A percentile compares a stretch with the other conserved stretches of the same genome.
Evolutionary conservation across 2,888 invertebrate species (phyloP).

Genomic region (Cosmorhoe ocellata): DNA sequence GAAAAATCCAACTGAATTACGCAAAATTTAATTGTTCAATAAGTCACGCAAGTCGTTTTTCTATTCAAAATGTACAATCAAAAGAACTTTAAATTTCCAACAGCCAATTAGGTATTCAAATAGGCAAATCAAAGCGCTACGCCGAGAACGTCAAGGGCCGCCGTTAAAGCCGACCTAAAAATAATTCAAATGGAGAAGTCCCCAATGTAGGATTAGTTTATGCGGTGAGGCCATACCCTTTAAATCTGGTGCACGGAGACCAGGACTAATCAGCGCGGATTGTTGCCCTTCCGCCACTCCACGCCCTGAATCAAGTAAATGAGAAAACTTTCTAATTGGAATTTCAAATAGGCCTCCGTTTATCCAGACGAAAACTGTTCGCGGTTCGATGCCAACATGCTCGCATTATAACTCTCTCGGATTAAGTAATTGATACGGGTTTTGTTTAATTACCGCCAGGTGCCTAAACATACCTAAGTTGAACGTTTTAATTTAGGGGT

Average conservation of each 20-base stretch:
- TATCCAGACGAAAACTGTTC: conserved; percentile 73
- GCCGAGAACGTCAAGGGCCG: conserved; percentile 40
- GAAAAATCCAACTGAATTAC: not conserved
- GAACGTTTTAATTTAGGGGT: conserved; percentile 5
- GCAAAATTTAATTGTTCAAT: not conserved
- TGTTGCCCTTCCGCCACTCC: conserved; percentile 77
- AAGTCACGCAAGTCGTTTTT: conserved; percentile 7
- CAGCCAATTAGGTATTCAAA: conserved; percentile 36
- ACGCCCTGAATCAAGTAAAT: conserved; percentile 80
- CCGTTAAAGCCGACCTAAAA: conserved; percentile 47
- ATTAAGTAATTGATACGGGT: conserved; percentile 58
- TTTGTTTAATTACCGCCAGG: conserved; percentile 34
- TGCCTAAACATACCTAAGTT: conserved; percentile 1
- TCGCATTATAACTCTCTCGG: conserved; percentile 59
- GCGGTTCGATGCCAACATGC: conserved; percentile 64
- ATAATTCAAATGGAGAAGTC: conserved; percentile 61
- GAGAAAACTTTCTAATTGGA: conserved; percentile 83
- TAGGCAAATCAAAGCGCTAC: conserved; percentile 38
- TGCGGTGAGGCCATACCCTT: conserved; percentile 68
- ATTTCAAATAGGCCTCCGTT: conserved; percentile 79
- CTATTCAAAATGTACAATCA: conserved; percentile 22
- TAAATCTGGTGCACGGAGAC: conserved; percentile 71
- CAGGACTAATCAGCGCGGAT: conserved; percentile 77
- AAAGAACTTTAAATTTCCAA: conserved; percentile 33
- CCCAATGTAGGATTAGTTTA: conserved; percentile 69